Base-by-base conservation (phyloP, 2,888 invertebrate species). In the Platynereis dumerilii region DNA sequence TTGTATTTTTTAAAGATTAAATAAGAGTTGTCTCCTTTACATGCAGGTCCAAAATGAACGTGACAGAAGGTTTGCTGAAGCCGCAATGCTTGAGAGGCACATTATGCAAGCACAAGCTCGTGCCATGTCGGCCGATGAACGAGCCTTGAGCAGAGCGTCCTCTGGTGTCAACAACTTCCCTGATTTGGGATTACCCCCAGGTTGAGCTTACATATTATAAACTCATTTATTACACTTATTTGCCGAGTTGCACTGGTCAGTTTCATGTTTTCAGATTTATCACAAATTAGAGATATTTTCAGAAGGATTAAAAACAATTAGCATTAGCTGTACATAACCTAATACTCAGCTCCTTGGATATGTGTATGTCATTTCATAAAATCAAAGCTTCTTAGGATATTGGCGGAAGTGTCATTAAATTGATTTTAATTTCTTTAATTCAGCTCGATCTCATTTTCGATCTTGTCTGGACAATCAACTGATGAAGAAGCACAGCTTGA, bases 51-150 rank as follows among this genome's bases (percentile, higher is more conserved):
- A 79, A 70, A 71, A 77, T 59, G 81, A 82, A 67, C 72, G 80
- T 66, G 79, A 82, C 64, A 70, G 74, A n/a, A 72, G 82, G 44
- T 71, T 83, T 73, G 78, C 80, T 53, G 80, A 83, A 66, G 79
- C 78, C 27, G 77, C 82, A 58, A 81, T 80, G 80, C 70, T 83
- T 54, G 83, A 83, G 70, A 70, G 80, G 17, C 82, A 83, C 69
- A 81, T 83, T 62, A 81, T 83, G 79, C 81, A 83, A 69, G 82
- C 83, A 7, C 80, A 83, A 69, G 83, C 83, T 1, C 67, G 79
- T 34, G 82, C 83, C 1, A 80, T 81, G 76, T 80, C 82, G 15
- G 80, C 82, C 20, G 83, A 83, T 70, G 83, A 83, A 65, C 71
- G 80, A 42, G 77, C 77, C 48, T 66, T 81, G 26, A 80, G 80